Evolutionary conservation across 2,888 invertebrate genomes (phyloP), one percentile per base, ranked within the genome.

Genomic region (Melanostoma mellinum): DNA sequence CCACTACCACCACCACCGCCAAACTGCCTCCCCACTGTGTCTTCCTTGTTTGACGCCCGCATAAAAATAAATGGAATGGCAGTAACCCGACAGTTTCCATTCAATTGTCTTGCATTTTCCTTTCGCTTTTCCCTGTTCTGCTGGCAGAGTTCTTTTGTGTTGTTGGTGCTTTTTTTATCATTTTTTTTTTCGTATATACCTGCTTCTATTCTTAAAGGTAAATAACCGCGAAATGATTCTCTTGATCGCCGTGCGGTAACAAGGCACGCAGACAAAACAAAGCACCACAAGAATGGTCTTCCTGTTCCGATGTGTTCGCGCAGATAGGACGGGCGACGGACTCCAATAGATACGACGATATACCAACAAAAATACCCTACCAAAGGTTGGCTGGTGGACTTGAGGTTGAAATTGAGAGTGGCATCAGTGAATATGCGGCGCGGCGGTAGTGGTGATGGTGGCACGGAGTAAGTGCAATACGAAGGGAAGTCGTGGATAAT

Each of bases 1-100:
- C 38, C 40, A 52, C 40, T 48, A n/a, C 9, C 52, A 33, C 2
- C 5, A 30, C 36, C 2, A 8, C 6, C 33, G 32, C n/a, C 9
- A 30, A 10, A 9, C 36, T 35, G 36, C 40, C 8, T 35, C n/a
- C 3, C 46, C 48, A 44, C 52, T 42, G 72, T 63, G 77, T 73
- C 81, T 78, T 82, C 82, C 77, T 77, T 79, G 79, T 79, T 79
- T 84, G 84, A 84, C 84, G 79, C 74, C 84, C 84, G 84, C 84
- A 84, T 84, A 84, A 79, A 84, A 79, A 74, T 71, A 79, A 84
- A 75, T 84, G 79, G 65, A 79, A 78, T 79, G 84, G 84, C 79
- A 79, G 74, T 71, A 74, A 79, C 72, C 82, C 82, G 79, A 84
- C 79, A 74, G 73, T 79, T 79, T 78, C 84, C 75, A 84, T 84